phyloP scores from a whole-genome alignment of 2,888 invertebrate species.

The Macrophya annulata region DNA sequence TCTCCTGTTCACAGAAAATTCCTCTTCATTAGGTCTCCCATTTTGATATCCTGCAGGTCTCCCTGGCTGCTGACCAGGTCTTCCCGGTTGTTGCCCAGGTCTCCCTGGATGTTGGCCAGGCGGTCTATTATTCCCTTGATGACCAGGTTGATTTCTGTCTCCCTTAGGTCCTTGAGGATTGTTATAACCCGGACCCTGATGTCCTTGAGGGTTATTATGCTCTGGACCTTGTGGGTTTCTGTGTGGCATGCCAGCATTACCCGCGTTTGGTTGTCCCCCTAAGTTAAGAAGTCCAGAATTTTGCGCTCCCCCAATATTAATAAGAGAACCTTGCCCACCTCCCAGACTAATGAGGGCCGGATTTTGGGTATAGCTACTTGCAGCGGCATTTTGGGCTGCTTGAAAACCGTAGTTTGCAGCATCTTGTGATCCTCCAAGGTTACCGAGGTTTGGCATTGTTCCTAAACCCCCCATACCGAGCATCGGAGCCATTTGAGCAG shows the following conservation, averaged over 20 bases:
- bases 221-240: constrained; percentile 2
- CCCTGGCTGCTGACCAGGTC: background rate
- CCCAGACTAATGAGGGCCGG: background rate
- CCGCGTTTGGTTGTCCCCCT: background rate
- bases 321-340: background rate
- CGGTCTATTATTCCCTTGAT: background rate
- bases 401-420: background rate
- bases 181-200: background rate
- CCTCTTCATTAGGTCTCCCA: constrained; percentile 1
- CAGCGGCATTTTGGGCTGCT: no score
- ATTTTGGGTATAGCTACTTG: background rate
- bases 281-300: background rate
- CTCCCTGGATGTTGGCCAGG: background rate
- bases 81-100: constrained; percentile 10
- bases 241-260: background rate
- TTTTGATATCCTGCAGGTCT: background rate
- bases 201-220: background rate
- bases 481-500: background rate
- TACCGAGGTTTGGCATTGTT: background rate
- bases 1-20: background rate
- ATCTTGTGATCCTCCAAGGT: background rate
- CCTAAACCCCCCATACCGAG: background rate
- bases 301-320: background rate
- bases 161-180: background rate
- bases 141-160: background rate